These are phyloP conservation scores for Yponomeuta evonymella DNA, from an alignment of 2,888 invertebrate species.

Conservation along the genomic window DNA sequence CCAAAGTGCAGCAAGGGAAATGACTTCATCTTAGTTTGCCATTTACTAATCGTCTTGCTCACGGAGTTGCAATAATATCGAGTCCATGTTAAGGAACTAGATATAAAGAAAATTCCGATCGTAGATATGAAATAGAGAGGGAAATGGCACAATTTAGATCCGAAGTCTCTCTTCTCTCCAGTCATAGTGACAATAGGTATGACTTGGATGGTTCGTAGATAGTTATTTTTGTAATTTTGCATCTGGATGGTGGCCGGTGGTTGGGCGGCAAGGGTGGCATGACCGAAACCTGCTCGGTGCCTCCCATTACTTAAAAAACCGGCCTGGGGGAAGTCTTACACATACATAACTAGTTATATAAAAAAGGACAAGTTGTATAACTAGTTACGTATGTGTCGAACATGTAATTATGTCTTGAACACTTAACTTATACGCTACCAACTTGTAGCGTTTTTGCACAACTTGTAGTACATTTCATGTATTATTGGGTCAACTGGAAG, in stretches of 20 bases:
- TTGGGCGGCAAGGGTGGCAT: neutral
- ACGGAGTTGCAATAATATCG: too few relatives aligned
- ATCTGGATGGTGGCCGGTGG: constrained; percentile 32
- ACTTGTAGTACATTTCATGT: too few relatives aligned
- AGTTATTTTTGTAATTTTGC: constrained; percentile 61
- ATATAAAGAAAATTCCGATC: neutral
- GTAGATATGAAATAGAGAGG: neutral
- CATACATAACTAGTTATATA: too few relatives aligned
- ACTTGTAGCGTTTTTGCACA: too few relatives aligned
- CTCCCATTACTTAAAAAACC: neutral
- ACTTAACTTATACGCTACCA: too few relatives aligned
- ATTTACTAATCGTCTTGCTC: neutral
- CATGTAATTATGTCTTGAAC: too few relatives aligned
- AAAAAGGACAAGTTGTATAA: too few relatives aligned
- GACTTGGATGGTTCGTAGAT: constrained; percentile 42
- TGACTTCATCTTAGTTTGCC: constrained; percentile 32
- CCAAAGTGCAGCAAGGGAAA: constrained; percentile 32
- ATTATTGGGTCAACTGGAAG: neutral
- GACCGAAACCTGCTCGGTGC: neutral
- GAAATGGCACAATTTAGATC: constrained; percentile 20
- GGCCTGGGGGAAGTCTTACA: too few relatives aligned
- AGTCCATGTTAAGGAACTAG: too few relatives aligned
- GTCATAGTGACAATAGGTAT: constrained; percentile 42
- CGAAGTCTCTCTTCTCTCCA: constrained; percentile 35
- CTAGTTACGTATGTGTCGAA: too few relatives aligned